Conservation (phyloP, 37 sponge, comb jelly and placozoan species). For the Sycon ciliatum region DNA sequence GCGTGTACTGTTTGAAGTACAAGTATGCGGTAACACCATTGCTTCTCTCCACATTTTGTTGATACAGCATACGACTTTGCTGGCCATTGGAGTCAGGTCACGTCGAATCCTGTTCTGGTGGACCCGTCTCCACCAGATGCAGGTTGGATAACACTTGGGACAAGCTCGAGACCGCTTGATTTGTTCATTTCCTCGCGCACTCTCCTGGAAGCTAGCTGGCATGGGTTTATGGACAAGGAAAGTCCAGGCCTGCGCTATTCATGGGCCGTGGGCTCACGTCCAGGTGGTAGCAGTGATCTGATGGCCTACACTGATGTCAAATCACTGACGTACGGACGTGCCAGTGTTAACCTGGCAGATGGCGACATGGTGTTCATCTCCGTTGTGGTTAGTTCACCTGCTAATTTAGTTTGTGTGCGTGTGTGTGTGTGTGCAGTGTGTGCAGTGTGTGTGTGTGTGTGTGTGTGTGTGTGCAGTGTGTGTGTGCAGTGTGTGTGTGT, state of each 20-base stretch:
- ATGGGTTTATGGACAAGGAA: constrained; percentile 31
- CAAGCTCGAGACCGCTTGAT: too few species aligned
- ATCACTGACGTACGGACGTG: background rate
- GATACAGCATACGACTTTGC: constrained; percentile 31
- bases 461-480: too few species aligned
- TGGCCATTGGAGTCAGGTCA: constrained; percentile 19
- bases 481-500: too few species aligned
- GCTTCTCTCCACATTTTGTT: too few species aligned
- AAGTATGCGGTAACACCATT: too few species aligned
- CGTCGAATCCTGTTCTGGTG: constrained; percentile 28
- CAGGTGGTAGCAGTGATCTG: constrained; percentile 44
- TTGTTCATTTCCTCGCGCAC: background rate
- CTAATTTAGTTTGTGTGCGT: background rate
- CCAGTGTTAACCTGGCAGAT: constrained; percentile 1
- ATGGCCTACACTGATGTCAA: constrained; percentile 21
- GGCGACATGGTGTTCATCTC: constrained; percentile 40
- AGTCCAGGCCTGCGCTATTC: constrained; percentile 33
- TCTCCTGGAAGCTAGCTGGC: constrained; percentile 28
- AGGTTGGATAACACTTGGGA: constrained; percentile 9
- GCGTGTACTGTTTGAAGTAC: too few species aligned
- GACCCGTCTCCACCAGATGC: constrained; percentile 52
- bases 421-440: background rate
- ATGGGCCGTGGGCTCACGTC: constrained; percentile 45
- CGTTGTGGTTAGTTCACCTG: constrained; percentile 21
- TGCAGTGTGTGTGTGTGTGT: too few species aligned